phyloP scores from a whole-genome alignment of 2,797 vertebrate genomes.

The Phyllotis vaccarum region DNA sequence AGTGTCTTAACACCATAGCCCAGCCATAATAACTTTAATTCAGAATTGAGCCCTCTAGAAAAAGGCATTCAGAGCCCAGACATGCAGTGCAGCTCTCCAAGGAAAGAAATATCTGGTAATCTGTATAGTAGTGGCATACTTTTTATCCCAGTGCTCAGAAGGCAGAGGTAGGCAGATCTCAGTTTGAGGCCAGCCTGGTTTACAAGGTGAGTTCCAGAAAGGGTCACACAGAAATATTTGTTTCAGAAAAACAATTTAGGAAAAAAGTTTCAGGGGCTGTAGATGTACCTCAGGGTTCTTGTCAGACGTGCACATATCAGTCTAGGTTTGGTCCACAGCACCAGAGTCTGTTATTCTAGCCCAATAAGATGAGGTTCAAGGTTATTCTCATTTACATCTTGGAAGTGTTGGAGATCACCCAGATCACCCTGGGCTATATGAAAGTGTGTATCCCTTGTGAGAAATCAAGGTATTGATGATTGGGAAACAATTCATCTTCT shows the following conservation, averaged over 20 bases:
- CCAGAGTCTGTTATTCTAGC: not conserved
- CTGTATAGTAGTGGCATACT: not conserved
- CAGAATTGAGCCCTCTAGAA: not conserved
- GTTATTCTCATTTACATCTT: not conserved
- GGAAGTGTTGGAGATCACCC: not conserved
- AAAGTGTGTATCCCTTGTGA: not conserved
- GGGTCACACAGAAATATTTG: not conserved
- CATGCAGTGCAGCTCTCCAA: not conserved
- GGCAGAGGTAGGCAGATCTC: not conserved
- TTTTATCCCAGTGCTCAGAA: not conserved
- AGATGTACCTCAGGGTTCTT: not conserved
- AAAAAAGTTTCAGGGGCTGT: not conserved
- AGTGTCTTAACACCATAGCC: not conserved
- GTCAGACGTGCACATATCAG: not conserved
- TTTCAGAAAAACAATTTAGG: not conserved
- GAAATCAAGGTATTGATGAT: too few species aligned
- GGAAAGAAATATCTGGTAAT: not conserved
- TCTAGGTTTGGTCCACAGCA: not conserved
- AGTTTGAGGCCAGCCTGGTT: not conserved
- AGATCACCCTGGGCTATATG: not conserved
- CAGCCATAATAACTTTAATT: not conserved
- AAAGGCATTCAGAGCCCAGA: not conserved
- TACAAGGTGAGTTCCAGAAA: not conserved
- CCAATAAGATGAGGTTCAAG: not conserved
- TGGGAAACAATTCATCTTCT: too few species aligned